Conservation (phyloP, 2,888 invertebrate species). For the Augochlorella aurata region DNA sequence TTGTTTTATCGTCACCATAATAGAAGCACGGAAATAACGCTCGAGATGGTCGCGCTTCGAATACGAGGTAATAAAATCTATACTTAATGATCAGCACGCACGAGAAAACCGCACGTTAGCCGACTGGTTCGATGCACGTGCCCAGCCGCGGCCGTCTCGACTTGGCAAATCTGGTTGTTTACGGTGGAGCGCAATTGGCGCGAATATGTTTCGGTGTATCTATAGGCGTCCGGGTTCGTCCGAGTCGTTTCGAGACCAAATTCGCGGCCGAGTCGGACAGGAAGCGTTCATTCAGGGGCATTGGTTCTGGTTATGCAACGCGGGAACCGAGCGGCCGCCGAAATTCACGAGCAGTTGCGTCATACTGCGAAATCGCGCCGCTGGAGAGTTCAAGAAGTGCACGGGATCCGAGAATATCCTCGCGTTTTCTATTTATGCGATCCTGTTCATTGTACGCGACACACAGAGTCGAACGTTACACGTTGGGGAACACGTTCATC, state of each 20-base stretch:
- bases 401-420: conserved; percentile 39
- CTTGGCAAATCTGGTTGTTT: background rate
- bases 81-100: background rate
- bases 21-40: no score
- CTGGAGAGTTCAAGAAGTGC: conserved; percentile 28
- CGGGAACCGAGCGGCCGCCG: background rate
- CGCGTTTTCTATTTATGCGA: conserved; percentile 10
- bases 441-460: background rate
- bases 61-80: background rate
- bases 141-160: background rate
- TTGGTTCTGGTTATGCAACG: conserved; percentile 20
- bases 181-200: background rate
- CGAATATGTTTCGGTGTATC: background rate
- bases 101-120: background rate
- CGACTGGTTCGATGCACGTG: background rate
- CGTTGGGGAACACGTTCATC: background rate
- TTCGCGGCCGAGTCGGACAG: background rate
- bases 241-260: background rate
- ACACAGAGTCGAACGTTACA: background rate
- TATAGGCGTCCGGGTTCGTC: background rate
- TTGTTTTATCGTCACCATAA: background rate
- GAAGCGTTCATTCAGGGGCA: background rate
- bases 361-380: conserved; percentile 48
- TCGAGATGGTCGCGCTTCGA: no score
- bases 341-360: conserved; percentile 51